Conservation (phyloP, 2,888 invertebrate genomes). For the Agrotis ipsilon region DNA sequence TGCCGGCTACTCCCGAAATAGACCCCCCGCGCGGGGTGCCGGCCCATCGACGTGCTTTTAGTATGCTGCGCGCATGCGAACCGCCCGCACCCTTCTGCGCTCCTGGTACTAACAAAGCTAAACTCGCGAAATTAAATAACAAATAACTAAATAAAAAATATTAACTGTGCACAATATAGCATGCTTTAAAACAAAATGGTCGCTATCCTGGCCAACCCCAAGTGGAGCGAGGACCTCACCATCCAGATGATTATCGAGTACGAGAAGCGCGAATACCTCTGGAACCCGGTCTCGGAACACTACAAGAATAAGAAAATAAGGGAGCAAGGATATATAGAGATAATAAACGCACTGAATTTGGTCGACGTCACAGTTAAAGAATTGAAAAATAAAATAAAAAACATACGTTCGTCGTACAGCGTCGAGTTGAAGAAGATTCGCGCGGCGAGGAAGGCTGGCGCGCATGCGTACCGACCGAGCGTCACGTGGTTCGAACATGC, state of each 20-base stretch:
- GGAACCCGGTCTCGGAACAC: conserved; percentile 89
- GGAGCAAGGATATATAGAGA: conserved; percentile 89
- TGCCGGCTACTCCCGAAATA: conserved; percentile 91
- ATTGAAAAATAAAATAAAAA: conserved; percentile 90
- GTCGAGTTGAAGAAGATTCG: conserved; percentile 90
- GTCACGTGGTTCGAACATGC: conserved; percentile 91
- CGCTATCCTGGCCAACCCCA: conserved; percentile 88
- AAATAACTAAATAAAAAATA: conserved; percentile 69
- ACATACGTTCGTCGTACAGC: conserved; percentile 90
- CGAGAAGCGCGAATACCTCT: conserved; percentile 88
- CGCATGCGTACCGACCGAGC: conserved; percentile 90
- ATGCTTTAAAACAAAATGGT: conserved; percentile 86
- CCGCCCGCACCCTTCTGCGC: conserved; percentile 90
- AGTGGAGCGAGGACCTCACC: conserved; percentile 90
- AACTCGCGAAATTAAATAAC: conserved; percentile 78
- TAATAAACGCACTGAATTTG: conserved; percentile 87
- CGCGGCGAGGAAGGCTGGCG: conserved; percentile 89
- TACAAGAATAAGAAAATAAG: conserved; percentile 90
- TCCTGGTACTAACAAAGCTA: conserved; percentile 80
- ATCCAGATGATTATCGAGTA: conserved; percentile 90
- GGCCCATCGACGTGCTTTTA: conserved; percentile 91
- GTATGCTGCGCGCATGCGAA: conserved; percentile 91
- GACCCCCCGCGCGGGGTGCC: conserved; percentile 86
- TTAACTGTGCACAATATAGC: conserved; percentile 68
- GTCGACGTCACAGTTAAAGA: conserved; percentile 89